phyloP scores from a whole-genome alignment of 2,797 vertebrate species.

The Neosilurus mollespiculum region DNA sequence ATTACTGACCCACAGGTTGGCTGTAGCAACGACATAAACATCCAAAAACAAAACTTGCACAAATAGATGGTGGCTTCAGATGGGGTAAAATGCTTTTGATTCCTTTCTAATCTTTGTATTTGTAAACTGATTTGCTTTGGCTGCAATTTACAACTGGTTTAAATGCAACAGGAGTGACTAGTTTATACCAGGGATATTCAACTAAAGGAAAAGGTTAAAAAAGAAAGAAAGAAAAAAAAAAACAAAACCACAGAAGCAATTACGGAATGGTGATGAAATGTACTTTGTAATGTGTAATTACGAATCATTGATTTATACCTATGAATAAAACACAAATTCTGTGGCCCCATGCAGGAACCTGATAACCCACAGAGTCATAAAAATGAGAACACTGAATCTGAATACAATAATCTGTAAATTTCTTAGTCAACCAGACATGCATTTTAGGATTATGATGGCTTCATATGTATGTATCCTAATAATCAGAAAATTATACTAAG shows the following conservation, averaged over 20 bases:
- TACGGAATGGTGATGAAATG: neutral
- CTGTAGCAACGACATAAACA: slow-evolving; percentile 34
- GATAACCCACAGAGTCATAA: too few relatives aligned
- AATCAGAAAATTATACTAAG: too few relatives aligned
- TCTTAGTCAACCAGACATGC: too few relatives aligned
- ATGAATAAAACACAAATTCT: neutral
- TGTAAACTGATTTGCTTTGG: neutral
- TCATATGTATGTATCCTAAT: too few relatives aligned
- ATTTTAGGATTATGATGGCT: too few relatives aligned
- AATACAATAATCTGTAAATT: too few relatives aligned
- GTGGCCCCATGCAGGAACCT: too few relatives aligned
- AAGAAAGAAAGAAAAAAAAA: too few relatives aligned
- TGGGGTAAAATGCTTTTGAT: neutral
- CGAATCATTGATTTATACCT: neutral
- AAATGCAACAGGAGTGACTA: neutral
- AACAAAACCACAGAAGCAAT: neutral
- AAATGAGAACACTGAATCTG: too few relatives aligned
- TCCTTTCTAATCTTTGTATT: neutral
- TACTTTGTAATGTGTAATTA: neutral
- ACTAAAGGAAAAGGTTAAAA: neutral
- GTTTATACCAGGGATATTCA: neutral
- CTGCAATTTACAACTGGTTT: neutral
- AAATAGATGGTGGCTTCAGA: neutral
- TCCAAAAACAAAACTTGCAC: slow-evolving; percentile 1
- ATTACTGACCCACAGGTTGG: neutral